Percentiles rank a stretch among this genome's conserved stretches.
phyloP scores from a whole-genome alignment of 2,888 invertebrate species.

The Euzophera pinguis region DNA sequence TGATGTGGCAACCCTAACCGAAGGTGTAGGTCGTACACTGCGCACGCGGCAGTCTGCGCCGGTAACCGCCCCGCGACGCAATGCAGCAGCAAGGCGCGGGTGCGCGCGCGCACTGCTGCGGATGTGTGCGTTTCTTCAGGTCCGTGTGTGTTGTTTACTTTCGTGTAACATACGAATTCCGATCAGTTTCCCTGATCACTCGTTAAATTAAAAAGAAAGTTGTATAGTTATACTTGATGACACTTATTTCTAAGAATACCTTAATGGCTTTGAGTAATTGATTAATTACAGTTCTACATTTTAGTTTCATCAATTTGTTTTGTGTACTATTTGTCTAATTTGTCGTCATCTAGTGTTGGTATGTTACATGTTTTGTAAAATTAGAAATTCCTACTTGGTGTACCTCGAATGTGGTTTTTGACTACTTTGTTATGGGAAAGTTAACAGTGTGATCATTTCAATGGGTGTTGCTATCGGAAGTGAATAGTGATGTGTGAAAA shows the following conservation, averaged over 20 bases:
- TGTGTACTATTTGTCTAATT: no score
- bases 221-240: neutral
- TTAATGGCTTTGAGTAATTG: no score
- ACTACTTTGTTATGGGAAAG: neutral
- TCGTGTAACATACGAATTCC: neutral
- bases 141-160: neutral
- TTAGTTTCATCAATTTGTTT: no score
- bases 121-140: slow-evolving; percentile 15
- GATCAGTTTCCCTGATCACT: neutral
- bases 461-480: neutral
- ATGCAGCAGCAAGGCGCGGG: neutral
- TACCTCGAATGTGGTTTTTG: neutral
- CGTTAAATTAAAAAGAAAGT: no score
- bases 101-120: slow-evolving; percentile 20
- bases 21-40: neutral
- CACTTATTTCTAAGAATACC: neutral
- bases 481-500: neutral
- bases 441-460: neutral
- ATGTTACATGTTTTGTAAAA: no score
- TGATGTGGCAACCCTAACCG: neutral
- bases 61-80: slow-evolving; percentile 1
- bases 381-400: neutral
- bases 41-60: slow-evolving; percentile 4
- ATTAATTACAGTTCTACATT: neutral
- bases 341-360: no score